Evolutionary conservation across 92 coral and sea anemone species (phyloP), one percentile per base, ranked within the genome.

Genomic region (Scolanthus callimorphus): DNA sequence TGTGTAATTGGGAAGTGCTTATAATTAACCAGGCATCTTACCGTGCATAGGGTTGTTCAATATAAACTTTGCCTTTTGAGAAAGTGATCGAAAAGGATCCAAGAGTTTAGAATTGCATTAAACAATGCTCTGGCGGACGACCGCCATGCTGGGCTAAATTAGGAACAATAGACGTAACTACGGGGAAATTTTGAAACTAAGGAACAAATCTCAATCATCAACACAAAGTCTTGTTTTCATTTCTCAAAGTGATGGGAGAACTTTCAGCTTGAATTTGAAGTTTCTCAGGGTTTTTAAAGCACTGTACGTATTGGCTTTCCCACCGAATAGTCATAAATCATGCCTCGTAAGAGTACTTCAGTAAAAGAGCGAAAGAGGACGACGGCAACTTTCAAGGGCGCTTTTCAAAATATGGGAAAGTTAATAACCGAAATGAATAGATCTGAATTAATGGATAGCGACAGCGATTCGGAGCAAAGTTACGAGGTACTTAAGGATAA

Each of bases 351-450:
- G 17, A 19, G 8, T 9, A 9, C 52, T 34, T 34, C 43, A 15
- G 15, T 15, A 9, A 46, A 11, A 20, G 22, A 46, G 4, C 4
- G 4, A 20, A 9, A 9, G 52, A 46, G 4, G 52, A 46, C 11
- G 6, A 46, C 11, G 22, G 4, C 4, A 20, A 46, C 11, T 46
- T 46, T 46, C 52, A 46, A 46, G 22, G 22, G 52, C 12, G 52
- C 52, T 46, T 46, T 46, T 21, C 22, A 9, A 46, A 46, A 21
- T 19, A 46, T 46, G 52, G 52, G 52, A 21, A 46, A 46, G 22
- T 19, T 46, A 19, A 46, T 46, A 19, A 11, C 4, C 4, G 52
- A 46, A 4, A 9, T 46, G 22, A 46, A 19, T 19, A 9, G 17
- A 4, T 46, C 52, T 6, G 52, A 46, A 20, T 46, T 11, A 21